Conservation (phyloP, 2,888 invertebrate species). For the Temnothorax rugatulus region DNA sequence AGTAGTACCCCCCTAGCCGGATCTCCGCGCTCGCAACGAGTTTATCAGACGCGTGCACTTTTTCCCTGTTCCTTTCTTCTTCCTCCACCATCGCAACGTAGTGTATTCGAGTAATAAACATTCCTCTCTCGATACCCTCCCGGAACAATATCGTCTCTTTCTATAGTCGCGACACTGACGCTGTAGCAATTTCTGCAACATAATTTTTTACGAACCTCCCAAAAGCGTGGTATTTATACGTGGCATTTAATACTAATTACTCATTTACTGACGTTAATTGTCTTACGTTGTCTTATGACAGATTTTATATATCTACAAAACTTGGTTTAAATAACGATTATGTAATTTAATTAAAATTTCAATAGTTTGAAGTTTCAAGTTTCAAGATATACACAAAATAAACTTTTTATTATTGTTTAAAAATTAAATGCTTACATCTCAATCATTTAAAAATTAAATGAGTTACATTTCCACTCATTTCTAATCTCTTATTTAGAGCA, state of each 20-base stretch:
- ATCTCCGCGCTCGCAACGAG: constrained; percentile 49
- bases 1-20: constrained; percentile 66
- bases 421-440: background rate
- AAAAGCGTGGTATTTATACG: background rate
- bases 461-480: background rate
- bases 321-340: background rate
- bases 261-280: background rate
- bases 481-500: background rate
- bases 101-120: constrained; percentile 32
- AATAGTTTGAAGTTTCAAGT: too few species aligned
- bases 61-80: constrained; percentile 47
- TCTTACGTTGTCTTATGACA: background rate
- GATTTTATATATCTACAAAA: background rate
- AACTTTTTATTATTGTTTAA: background rate
- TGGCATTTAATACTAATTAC: background rate
- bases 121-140: constrained; percentile 4
- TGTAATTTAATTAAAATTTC: background rate
- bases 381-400: background rate
- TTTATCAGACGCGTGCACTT: constrained; percentile 70
- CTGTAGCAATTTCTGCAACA: background rate
- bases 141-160: constrained; percentile 22
- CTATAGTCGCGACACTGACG: background rate
- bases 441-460: background rate
- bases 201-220: background rate
- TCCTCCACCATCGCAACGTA: constrained; percentile 6